These are phyloP conservation scores for Lethenteron camtschaticum DNA, from an alignment of 2,113 vertebrate species.

Conservation along the genomic window DNA sequence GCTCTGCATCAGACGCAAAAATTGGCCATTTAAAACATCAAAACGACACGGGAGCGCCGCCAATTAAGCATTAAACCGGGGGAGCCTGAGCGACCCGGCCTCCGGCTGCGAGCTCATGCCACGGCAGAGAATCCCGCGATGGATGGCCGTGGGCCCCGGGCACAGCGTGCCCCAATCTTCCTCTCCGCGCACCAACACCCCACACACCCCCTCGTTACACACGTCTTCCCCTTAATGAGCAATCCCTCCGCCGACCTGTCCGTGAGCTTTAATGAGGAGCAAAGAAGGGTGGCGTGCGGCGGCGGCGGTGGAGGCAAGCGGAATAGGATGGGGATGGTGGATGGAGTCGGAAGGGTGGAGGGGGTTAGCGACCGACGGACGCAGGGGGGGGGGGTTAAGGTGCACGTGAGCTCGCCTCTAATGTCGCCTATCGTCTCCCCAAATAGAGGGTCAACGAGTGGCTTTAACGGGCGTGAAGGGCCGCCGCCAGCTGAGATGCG, in stretches of 20 bases:
- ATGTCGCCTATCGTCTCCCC: conserved; percentile 1
- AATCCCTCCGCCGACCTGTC: too few relatives aligned
- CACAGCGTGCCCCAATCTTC: too few relatives aligned
- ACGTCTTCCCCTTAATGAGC: too few relatives aligned
- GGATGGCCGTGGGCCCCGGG: too few relatives aligned
- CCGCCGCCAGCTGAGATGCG: background rate
- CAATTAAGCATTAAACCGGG: conserved; percentile 4
- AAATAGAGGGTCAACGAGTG: conserved; percentile 2
- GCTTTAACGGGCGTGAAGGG: conserved; percentile 5
- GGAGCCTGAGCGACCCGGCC: background rate
- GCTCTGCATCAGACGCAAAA: background rate
- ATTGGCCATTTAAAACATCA: conserved; percentile 4
- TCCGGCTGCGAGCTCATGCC: too few relatives aligned
- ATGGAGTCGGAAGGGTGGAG: background rate
- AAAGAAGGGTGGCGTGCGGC: background rate
- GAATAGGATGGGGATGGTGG: background rate
- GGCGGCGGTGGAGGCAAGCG: background rate
- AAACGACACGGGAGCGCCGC: conserved; percentile 2
- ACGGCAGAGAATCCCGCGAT: too few relatives aligned
- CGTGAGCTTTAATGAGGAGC: background rate
- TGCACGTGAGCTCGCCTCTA: background rate
- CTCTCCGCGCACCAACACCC: too few relatives aligned
- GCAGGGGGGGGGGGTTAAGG: too few relatives aligned
- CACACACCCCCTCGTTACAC: too few relatives aligned
- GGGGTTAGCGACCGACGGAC: too few relatives aligned